Base-by-base conservation (phyloP, 2,888 invertebrate species). In the Hirudinaria manillensis region DNA sequence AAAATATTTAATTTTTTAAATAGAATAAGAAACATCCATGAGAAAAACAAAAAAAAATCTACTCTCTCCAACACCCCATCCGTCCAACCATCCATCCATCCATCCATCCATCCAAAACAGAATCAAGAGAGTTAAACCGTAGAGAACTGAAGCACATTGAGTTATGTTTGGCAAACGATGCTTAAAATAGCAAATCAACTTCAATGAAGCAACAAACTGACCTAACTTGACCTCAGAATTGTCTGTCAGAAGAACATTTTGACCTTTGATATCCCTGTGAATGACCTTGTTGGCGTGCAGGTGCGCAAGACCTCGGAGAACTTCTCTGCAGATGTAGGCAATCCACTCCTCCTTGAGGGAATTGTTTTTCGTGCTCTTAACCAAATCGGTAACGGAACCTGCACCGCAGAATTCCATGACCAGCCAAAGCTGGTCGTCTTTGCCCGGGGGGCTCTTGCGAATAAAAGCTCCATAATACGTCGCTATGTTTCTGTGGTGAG, bases 401-500 rank as follows among this genome's bases (percentile, higher is more conserved):
- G 97, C 98, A 82, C 99, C 99, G 88, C 99, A 99, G 86, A 98
- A 99, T 87, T 99, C 99, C 99, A 99, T 99, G 77, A 99, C 98
- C 72, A 80, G 76, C 99, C 99, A 99, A 77, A 99, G 88, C 85
- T 99, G 98, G 87, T 99, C 99, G 88, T 99, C 98, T 88, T 98
- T 98, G 68, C 98, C 97, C 0, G 96, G 93, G 55, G 65, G 95
- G 82, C 94, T 94, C 87, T 99, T 99, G 87, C 98, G 98, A 81
- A 99, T 98, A 87, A 99, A 99, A 83, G 99, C 99, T 81, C 99
- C 99, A 89, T 98, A 99, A 87, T 99, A 99, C 77, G 98, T 99
- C 80, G 99, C 99, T 84, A 99, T 99, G 88, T 99, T 99, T 83
- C 97, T 91, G 88, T 99, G 98, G 78, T 84, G 82, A 65, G 84